Evolutionary conservation across 2,113 vertebrate genomes (phyloP).

Genomic region (Lophochroa leadbeateri): DNA sequence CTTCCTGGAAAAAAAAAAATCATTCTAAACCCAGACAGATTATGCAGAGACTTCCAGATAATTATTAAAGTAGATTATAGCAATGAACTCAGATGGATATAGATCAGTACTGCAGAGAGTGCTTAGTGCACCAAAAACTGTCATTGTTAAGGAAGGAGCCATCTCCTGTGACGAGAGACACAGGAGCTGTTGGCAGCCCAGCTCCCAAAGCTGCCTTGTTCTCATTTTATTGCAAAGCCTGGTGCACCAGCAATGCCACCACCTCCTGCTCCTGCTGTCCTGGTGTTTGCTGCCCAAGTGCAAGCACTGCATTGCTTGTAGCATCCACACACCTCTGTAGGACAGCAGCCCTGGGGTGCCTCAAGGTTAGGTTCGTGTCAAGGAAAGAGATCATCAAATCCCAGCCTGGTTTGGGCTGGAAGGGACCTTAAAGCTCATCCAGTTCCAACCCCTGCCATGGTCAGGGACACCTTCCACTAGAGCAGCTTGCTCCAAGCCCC

Average conservation of each 20-base stretch:
- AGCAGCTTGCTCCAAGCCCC: neutral
- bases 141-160: neutral
- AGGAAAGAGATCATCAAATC: neutral
- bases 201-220: neutral
- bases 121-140: neutral
- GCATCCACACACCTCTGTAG: accelerated
- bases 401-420: neutral
- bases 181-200: neutral
- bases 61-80: conserved; percentile 25
- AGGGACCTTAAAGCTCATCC: neutral
- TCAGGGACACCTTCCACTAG: neutral
- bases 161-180: neutral
- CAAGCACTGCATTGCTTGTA: neutral
- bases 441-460: accelerated
- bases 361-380: neutral
- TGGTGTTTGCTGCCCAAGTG: neutral
- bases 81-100: neutral
- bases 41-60: conserved; percentile 44
- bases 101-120: neutral
- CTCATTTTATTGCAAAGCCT: neutral
- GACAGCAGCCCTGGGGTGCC: neutral
- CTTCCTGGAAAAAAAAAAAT: conserved; percentile 10
- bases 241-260: neutral
- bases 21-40: conserved; percentile 39
- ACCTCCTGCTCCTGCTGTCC: neutral